A percentile compares a stretch with the other conserved stretches of the same genome.
Conservation (phyloP, 2,888 invertebrate species). For the Ceramica pisi region DNA sequence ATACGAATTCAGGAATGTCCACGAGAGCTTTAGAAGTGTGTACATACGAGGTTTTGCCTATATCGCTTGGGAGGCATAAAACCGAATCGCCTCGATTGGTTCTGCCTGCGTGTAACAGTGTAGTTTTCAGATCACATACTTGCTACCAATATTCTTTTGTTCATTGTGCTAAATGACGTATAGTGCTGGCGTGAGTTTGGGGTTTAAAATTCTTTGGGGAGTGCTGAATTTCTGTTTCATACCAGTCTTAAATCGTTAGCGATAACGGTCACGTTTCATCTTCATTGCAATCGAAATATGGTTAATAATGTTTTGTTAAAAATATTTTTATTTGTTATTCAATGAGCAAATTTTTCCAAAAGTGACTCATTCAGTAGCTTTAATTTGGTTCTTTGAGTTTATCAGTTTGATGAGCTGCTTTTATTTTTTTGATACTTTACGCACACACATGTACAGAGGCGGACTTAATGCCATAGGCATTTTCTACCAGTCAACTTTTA, state of each 20-base stretch:
- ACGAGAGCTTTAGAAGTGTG: slow-evolving; percentile 18
- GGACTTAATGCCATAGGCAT: too few relatives aligned
- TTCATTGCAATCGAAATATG: neutral
- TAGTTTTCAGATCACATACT: slow-evolving; percentile 81
- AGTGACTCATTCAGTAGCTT: too few relatives aligned
- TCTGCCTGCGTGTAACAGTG: slow-evolving; percentile 71
- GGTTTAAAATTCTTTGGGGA: slow-evolving; percentile 1
- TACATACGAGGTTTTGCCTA: slow-evolving; percentile 64
- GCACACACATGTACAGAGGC: too few relatives aligned
- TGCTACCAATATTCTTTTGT: slow-evolving; percentile 69
- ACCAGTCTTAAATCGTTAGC: slow-evolving; percentile 2
- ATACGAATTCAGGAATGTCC: slow-evolving; percentile 50
- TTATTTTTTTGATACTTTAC: too few relatives aligned
- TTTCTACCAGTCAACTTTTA: too few relatives aligned
- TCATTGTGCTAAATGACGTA: slow-evolving; percentile 60
- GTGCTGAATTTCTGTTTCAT: neutral
- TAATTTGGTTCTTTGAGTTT: too few relatives aligned
- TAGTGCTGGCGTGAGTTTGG: slow-evolving; percentile 35
- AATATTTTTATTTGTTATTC: too few relatives aligned
- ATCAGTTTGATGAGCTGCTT: too few relatives aligned
- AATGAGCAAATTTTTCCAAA: too few relatives aligned
- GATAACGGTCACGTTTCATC: neutral
- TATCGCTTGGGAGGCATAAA: slow-evolving; percentile 82
- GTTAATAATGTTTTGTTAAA: neutral
- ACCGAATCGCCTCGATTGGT: slow-evolving; percentile 80